phyloP scores from a whole-genome alignment of 2,888 invertebrate species.

The Drosophila pullipes region DNA sequence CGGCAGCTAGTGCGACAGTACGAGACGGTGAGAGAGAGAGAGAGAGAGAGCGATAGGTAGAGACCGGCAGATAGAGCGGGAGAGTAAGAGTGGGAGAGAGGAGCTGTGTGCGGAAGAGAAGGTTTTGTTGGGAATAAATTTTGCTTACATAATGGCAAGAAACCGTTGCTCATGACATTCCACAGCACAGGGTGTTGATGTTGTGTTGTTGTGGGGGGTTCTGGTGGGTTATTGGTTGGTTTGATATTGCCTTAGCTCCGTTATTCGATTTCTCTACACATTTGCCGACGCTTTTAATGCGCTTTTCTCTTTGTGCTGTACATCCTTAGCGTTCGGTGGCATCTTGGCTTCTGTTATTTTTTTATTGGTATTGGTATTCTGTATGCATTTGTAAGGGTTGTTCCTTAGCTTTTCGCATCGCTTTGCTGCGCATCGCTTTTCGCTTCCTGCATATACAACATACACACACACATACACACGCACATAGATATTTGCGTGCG shows the following conservation, averaged over 20 bases:
- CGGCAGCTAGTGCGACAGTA: background rate
- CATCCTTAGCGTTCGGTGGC: constrained; percentile 22
- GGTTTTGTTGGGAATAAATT: constrained; percentile 20
- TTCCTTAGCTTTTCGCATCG: constrained; percentile 38
- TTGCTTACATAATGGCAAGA: constrained; percentile 46
- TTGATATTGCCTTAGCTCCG: constrained; percentile 19
- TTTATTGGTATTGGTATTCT: background rate
- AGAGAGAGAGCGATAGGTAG: background rate
- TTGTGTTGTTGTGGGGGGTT: background rate
- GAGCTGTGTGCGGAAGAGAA: constrained; percentile 14
- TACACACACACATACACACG: background rate
- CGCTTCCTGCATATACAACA: constrained; percentile 4
- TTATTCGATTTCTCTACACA: constrained; percentile 53
- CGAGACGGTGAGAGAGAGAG: background rate
- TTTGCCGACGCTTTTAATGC: constrained; percentile 39
- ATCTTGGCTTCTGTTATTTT: constrained; percentile 26
- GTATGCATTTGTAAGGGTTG: constrained; percentile 65
- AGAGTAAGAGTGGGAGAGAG: background rate
- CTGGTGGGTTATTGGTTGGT: constrained; percentile 18
- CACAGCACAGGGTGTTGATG: constrained; percentile 5
- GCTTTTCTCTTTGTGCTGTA: constrained; percentile 28
- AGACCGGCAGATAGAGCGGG: constrained; percentile 2
- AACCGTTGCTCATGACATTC: constrained; percentile 36
- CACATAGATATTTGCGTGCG: background rate
- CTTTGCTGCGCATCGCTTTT: constrained; percentile 19